These are phyloP conservation scores for Ellobius talpinus DNA, from an alignment of 2,113 vertebrate genomes.

Conservation along the genomic window DNA sequence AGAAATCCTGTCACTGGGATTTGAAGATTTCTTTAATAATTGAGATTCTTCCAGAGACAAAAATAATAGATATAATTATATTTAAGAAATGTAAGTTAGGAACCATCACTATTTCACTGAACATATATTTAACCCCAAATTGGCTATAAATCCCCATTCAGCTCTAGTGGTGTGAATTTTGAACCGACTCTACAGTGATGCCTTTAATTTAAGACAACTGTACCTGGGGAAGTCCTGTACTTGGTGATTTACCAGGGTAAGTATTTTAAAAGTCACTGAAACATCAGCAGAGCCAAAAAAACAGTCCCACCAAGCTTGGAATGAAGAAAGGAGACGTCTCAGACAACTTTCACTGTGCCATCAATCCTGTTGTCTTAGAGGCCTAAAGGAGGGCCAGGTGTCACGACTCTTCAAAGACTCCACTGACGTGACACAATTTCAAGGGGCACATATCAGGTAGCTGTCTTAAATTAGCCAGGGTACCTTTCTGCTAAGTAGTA, in stretches of 20 bases:
- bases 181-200: not conserved
- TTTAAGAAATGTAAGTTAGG: conserved; percentile 32
- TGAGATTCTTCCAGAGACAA: conserved; percentile 11
- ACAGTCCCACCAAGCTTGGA: not conserved
- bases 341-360: not conserved
- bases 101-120: not conserved
- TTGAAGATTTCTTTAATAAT: conserved; percentile 33
- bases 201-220: not conserved
- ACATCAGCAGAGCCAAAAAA: not conserved
- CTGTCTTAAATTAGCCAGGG: not conserved
- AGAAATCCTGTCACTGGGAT: not conserved
- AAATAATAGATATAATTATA: not conserved
- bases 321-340: not conserved
- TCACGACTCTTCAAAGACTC: not conserved
- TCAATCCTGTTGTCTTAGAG: not conserved
- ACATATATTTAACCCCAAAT: not conserved
- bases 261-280: not conserved
- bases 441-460: not conserved
- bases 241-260: conserved; percentile 22
- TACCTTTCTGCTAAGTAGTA: conserved; percentile 5
- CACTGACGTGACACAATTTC: not conserved
- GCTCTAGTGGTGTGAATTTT: not conserved
- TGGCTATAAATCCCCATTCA: conserved; percentile 3
- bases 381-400: not conserved
- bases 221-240: not conserved